A percentile compares a stretch with the other conserved stretches of the same genome.
Conservation (phyloP, 2,113 vertebrate species). For the Tympanuchus pallidicinctus region DNA sequence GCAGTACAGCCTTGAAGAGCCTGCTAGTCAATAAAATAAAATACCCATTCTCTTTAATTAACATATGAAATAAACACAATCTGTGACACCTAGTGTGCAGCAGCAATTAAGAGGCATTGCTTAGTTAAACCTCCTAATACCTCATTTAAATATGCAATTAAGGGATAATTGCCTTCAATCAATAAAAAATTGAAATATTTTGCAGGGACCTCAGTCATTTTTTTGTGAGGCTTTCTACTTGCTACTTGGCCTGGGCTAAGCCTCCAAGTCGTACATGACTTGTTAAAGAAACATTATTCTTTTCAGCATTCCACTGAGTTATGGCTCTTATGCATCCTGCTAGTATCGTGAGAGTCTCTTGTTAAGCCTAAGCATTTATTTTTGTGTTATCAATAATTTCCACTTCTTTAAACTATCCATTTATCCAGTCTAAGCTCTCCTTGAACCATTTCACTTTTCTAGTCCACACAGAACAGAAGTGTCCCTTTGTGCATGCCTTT, state of each 20-base stretch:
- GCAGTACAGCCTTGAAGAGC: conserved; percentile 79
- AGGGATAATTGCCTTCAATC: conserved; percentile 92
- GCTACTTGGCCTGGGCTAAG: conserved; percentile 60
- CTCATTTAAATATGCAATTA: conserved; percentile 93
- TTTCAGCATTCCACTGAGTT: conserved; percentile 37
- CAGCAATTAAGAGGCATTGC: conserved; percentile 91
- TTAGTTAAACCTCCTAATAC: conserved; percentile 91
- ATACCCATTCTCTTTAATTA: conserved; percentile 90
- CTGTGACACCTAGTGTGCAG: conserved; percentile 88
- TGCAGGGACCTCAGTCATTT: conserved; percentile 82
- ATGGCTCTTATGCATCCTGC: conserved; percentile 61
- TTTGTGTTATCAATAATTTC: conserved; percentile 49
- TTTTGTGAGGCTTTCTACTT: conserved; percentile 76
- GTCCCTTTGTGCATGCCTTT: not conserved
- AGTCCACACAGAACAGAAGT: not conserved
- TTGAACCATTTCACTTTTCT: conserved; percentile 43
- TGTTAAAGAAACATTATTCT: conserved; percentile 72
- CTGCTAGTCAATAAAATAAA: conserved; percentile 84
- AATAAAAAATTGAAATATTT: conserved; percentile 91
- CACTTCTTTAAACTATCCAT: conserved; percentile 32
- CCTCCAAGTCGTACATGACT: conserved; percentile 36
- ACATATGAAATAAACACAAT: conserved; percentile 91
- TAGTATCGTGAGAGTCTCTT: conserved; percentile 33
- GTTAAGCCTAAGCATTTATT: conserved; percentile 41
- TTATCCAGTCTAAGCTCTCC: conserved; percentile 3